These are phyloP conservation scores for Andrena dorsata DNA, from an alignment of 2,888 invertebrate species.

Conservation along the genomic window DNA sequence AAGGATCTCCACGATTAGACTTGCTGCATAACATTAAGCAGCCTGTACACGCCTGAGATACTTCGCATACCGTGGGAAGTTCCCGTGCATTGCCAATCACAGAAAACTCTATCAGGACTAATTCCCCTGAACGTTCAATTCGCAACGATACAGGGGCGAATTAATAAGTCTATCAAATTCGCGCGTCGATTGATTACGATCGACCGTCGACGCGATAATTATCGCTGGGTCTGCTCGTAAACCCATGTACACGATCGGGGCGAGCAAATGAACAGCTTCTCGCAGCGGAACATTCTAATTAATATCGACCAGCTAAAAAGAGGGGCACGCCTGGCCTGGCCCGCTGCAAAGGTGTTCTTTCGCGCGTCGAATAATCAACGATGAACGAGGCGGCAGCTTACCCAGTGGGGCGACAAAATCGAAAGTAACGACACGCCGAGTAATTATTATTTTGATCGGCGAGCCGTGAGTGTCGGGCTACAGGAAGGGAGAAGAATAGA, in stretches of 20 bases:
- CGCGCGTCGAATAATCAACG: slow-evolving; percentile 60
- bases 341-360: slow-evolving; percentile 33
- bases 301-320: slow-evolving; percentile 59
- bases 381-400: slow-evolving; percentile 39
- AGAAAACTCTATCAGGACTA: background rate
- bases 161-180: slow-evolving; percentile 18
- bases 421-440: slow-evolving; percentile 66
- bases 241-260: background rate
- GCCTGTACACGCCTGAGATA: background rate
- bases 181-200: slow-evolving; percentile 7
- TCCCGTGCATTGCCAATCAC: background rate
- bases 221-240: slow-evolving; percentile 1
- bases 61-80: background rate
- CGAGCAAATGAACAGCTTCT: slow-evolving; percentile 43
- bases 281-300: slow-evolving; percentile 58
- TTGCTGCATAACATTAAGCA: no score
- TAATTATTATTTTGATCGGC: slow-evolving; percentile 79
- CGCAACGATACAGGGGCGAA: background rate
- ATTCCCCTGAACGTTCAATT: background rate
- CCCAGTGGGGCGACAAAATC: slow-evolving; percentile 58
- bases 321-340: slow-evolving; percentile 27
- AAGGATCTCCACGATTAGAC: no score
- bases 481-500: slow-evolving; percentile 30
- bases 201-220: slow-evolving; percentile 8
- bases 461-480: slow-evolving; percentile 66